Evolutionary conservation across 1,140 invertebrate species (phyloP), one percentile per base, ranked within the genome.

Genomic region (Sitobion miscanthi): DNA sequence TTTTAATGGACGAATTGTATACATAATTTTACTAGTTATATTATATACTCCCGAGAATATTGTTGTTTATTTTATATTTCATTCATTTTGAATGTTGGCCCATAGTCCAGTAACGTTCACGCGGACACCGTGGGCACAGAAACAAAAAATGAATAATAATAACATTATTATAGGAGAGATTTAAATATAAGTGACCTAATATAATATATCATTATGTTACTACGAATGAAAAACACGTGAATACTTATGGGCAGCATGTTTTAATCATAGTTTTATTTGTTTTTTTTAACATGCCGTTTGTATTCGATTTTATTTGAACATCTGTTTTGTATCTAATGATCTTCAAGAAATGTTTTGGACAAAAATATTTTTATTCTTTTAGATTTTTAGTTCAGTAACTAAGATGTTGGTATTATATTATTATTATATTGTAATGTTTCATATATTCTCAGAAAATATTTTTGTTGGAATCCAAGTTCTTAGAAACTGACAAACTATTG

Each of bases 121-220:
- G 52, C 21, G 88, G 9, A 57, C 21, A 57, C 35, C 35, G 52
- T 89, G 52, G 52, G 88, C 88, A 57, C 49, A 57, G 88, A 89
- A 89, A 89, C 52, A 89, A 38, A 89, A 89, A 89, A 54, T 35
- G 30, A 88, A 89, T 89, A 52, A 89, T 89, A 89, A 89, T 89
- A 89, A 89, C 87, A 89, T 54, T 89, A 89, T 89, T 89, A 89
- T 89, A 89, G 52, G 88, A 89, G 88, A 57, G 88, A 89, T 89
- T 89, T 89, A 89, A 57, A 89, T 89, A 89, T 89, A 89, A 89
- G 88, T 89, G 88, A 89, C 88, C 88, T 89, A 89, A 89, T 89
- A 89, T 89, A 89, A 89, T 89, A 89, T 57, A 89, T 89, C 88
- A 89, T 57, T 89, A 89, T 89, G 88, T 89, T 89, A 89, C 88